phyloP scores from a whole-genome alignment of 2,113 vertebrate species.

The Nibea coibor region DNA sequence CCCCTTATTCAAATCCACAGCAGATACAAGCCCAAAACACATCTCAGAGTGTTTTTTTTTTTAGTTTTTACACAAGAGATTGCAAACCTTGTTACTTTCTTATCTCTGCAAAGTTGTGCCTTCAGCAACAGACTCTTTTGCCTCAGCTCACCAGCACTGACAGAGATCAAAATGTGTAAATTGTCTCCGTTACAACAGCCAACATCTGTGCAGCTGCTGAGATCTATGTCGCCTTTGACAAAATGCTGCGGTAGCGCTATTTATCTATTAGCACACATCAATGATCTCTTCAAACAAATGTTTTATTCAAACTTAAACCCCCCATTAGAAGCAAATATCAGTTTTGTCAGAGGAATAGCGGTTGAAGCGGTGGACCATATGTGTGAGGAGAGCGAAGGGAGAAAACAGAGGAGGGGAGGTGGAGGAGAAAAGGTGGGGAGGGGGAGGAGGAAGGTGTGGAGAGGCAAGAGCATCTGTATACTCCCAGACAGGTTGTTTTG shows the following conservation, averaged over 20 bases:
- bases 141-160: conserved; percentile 53
- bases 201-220: conserved; percentile 68
- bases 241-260: conserved; percentile 45
- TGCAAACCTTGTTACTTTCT: conserved; percentile 52
- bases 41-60: conserved; percentile 17
- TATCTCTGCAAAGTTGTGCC: conserved; percentile 63
- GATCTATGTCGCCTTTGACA: conserved; percentile 48
- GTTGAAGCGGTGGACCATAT: conserved; percentile 58
- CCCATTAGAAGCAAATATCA: conserved; percentile 67
- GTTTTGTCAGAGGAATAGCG: conserved; percentile 62
- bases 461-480: conserved; percentile 71
- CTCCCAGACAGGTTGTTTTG: conserved; percentile 79
- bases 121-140: conserved; percentile 66
- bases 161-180: conserved; percentile 70
- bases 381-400: conserved; percentile 39
- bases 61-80: conserved; percentile 51
- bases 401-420: conserved; percentile 42
- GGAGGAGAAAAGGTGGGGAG: conserved; percentile 18
- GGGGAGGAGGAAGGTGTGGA: conserved; percentile 44
- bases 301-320: conserved; percentile 63
- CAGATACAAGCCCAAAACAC: conserved; percentile 53
- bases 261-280: conserved; percentile 54
- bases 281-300: conserved; percentile 57
- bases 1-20: conserved; percentile 43
- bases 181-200: conserved; percentile 59